A percentile compares a stretch with the other conserved stretches of the same genome.
Conservation (phyloP, 2,888 invertebrate genomes). For the Apotomis capreana region DNA sequence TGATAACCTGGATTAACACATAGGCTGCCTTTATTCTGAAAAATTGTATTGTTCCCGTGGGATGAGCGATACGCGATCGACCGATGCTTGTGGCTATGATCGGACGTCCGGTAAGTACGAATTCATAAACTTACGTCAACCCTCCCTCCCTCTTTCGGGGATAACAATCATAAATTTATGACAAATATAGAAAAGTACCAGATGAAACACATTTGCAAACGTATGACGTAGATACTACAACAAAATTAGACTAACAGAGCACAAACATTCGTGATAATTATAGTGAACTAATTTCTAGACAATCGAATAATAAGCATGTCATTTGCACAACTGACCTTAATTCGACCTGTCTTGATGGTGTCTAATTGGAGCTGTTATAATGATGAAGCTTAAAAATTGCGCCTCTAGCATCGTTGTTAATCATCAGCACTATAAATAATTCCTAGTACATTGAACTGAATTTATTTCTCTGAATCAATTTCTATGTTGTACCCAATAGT, state of each 20-base stretch:
- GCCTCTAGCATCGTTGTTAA: conserved; percentile 10
- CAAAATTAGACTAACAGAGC: background rate
- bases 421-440: conserved; percentile 21
- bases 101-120: no score
- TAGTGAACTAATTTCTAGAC: conserved; percentile 11
- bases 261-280: background rate
- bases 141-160: no score
- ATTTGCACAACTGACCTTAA: conserved; percentile 24
- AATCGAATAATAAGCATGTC: conserved; percentile 17
- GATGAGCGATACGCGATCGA: no score
- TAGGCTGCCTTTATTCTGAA: no score
- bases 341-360: conserved; percentile 3
- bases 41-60: no score
- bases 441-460: conserved; percentile 9
- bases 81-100: no score
- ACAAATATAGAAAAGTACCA: no score
- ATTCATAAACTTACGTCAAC: no score
- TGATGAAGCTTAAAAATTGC: conserved; percentile 19
- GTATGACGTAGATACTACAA: no score
- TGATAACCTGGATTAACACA: no score
- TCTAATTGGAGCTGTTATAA: conserved; percentile 14
- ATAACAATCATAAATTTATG: no score
- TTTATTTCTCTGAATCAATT: conserved; percentile 23
- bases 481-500: background rate
- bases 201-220: no score